Percentiles rank a stretch among this genome's conserved stretches.
These are phyloP conservation scores for Platalea minor DNA, from an alignment of 2,797 vertebrate species.

Conservation along the genomic window DNA sequence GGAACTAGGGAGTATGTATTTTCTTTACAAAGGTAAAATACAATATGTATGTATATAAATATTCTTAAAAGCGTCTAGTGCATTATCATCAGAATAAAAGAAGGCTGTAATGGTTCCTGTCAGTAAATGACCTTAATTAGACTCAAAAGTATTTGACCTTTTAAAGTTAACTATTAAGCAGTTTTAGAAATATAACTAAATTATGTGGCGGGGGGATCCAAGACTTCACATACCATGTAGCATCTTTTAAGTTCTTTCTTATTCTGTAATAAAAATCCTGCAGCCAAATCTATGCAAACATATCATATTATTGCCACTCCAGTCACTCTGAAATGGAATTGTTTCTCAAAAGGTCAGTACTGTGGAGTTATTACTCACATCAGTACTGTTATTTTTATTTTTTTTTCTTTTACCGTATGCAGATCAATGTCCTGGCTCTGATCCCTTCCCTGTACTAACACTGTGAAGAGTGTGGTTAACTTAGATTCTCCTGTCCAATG, in stretches of 20 bases:
- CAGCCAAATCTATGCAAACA: neutral
- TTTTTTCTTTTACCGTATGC: neutral
- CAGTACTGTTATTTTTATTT: neutral
- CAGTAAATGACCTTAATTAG: neutral
- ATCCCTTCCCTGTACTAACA: neutral
- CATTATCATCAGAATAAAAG: neutral
- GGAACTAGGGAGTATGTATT: neutral
- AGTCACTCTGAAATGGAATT: neutral
- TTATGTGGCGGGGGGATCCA: neutral
- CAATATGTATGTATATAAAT: neutral
- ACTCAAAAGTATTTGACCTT: neutral
- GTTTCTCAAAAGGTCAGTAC: neutral
- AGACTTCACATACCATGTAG: neutral
- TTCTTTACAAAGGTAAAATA: neutral
- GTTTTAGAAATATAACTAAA: neutral
- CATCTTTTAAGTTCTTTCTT: neutral
- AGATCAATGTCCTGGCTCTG: neutral
- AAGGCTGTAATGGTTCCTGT: neutral
- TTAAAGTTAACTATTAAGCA: neutral
- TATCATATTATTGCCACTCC: neutral
- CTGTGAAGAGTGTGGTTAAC: neutral
- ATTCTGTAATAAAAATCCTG: neutral
- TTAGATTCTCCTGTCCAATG: neutral
- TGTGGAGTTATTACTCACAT: neutral
- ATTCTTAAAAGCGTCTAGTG: neutral